Conservation (phyloP, 1,140 invertebrate species). For the Calliphora vicina region DNA sequence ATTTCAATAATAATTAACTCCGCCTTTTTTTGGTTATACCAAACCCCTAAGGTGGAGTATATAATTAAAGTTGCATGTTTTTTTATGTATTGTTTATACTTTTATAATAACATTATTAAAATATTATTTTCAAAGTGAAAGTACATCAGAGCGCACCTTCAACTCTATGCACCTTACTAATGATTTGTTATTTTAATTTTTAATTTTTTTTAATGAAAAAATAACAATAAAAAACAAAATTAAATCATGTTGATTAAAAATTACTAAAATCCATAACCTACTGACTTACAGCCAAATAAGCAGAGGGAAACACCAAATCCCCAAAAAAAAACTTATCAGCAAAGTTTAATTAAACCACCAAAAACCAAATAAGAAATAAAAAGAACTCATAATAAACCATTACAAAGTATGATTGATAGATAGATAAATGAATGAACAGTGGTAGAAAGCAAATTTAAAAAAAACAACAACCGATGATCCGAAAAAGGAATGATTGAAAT, state of each 20-base stretch:
- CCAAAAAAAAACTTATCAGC: background rate
- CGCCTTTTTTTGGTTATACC: too few relatives aligned
- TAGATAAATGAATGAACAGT: conserved; percentile 1
- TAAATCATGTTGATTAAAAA: background rate
- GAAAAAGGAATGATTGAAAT: background rate
- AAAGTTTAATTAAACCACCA: background rate
- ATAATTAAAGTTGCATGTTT: too few relatives aligned
- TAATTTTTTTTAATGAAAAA: background rate
- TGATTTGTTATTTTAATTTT: too few relatives aligned
- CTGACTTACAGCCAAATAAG: background rate
- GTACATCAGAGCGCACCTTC: background rate
- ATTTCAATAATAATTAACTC: too few relatives aligned
- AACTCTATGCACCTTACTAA: background rate
- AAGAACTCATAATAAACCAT: background rate
- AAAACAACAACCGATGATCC: too few relatives aligned
- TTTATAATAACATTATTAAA: background rate
- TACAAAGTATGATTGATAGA: conserved; percentile 14
- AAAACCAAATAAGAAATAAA: background rate
- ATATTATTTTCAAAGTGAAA: background rate
- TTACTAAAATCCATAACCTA: conserved; percentile 2
- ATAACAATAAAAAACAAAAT: background rate
- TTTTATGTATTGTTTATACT: too few relatives aligned
- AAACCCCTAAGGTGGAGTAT: too few relatives aligned
- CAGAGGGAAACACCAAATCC: background rate
- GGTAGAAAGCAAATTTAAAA: background rate